Evolutionary conservation across 1,140 invertebrate genomes (phyloP).

Genomic region (Procambarus virginalis): DNA sequence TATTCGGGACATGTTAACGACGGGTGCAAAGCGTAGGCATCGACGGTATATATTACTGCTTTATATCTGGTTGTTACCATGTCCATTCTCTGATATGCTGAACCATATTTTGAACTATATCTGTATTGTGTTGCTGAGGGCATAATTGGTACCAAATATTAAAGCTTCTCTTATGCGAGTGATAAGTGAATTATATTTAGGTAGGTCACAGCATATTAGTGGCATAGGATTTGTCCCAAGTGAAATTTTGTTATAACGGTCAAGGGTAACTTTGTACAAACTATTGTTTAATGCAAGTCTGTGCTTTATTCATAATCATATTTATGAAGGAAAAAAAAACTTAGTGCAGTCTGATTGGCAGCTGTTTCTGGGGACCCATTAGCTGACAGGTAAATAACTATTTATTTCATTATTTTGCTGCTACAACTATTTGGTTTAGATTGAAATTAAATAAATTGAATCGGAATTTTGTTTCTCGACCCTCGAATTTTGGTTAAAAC

Average conservation of each 20-base stretch:
- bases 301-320: neutral
- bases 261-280: conserved; percentile 19
- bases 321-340: neutral
- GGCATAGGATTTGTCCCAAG: neutral
- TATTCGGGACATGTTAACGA: neutral
- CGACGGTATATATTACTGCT: neutral
- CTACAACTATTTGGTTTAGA: conserved; percentile 28
- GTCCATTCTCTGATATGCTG: neutral
- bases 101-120: conserved; percentile 5
- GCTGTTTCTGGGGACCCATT: conserved; percentile 21
- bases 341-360: conserved; percentile 25
- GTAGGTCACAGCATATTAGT: conserved; percentile 4
- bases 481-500: too few relatives aligned
- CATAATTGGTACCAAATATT: conserved; percentile 34
- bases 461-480: neutral
- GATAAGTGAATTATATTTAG: conserved; percentile 14
- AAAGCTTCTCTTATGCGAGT: conserved; percentile 18
- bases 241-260: conserved; percentile 15
- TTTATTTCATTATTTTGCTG: conserved; percentile 32
- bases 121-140: conserved; percentile 23
- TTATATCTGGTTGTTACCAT: neutral
- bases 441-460: conserved; percentile 31
- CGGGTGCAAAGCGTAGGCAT: neutral
- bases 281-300: conserved; percentile 14
- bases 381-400: conserved; percentile 11